Conservation (phyloP, 2,888 invertebrate genomes). For the Apodemia mormo region DNA sequence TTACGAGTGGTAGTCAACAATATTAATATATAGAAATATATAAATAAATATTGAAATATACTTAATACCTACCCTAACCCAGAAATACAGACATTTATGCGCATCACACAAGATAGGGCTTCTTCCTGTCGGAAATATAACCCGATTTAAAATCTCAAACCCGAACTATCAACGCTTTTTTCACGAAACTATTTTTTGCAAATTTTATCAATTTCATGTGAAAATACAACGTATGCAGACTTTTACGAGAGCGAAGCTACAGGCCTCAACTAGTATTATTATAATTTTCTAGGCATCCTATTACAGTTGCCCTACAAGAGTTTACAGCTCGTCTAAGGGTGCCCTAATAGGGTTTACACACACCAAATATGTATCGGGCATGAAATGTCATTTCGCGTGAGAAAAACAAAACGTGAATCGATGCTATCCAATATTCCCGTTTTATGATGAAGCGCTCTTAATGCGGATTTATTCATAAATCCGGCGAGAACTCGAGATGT, state of each 20-base stretch:
- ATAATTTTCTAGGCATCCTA: not conserved
- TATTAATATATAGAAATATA: too few species aligned
- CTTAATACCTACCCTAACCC: too few species aligned
- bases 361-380: constrained; percentile 17
- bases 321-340: constrained; percentile 2
- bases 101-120: too few species aligned
- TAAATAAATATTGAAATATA: too few species aligned
- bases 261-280: not conserved
- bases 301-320: constrained; percentile 5
- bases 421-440: constrained; percentile 28
- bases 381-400: constrained; percentile 28
- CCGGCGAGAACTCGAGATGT: constrained; percentile 57
- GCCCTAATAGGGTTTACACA: constrained; percentile 11
- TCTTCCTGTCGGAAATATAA: too few species aligned
- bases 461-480: constrained; percentile 62
- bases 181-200: too few species aligned
- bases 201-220: too few species aligned
- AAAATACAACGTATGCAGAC: too few species aligned
- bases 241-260: not conserved
- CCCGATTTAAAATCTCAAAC: too few species aligned
- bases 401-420: constrained; percentile 34
- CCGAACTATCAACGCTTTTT: too few species aligned
- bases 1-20: too few species aligned
- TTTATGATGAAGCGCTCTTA: constrained; percentile 43
- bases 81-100: too few species aligned